Base-by-base conservation (phyloP, 1,140 invertebrate species). In the Meloidogyne floridensis region DNA sequence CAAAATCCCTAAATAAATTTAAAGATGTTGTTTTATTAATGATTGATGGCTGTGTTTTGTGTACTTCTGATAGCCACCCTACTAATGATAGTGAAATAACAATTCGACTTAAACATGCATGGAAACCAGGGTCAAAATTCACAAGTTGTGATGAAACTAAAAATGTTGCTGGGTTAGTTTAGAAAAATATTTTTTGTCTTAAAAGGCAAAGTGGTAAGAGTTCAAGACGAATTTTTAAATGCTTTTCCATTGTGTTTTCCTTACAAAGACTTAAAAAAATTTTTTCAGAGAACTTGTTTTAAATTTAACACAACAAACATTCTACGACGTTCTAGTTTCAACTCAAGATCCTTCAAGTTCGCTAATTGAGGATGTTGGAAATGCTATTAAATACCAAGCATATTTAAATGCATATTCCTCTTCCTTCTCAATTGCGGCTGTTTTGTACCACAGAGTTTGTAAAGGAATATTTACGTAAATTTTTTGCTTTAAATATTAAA, bases 361-460 rank as follows among this genome's bases (percentile, higher is more conserved):
- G 6, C n/a, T 65, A 2, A 65, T 65, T 65, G 59, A 65, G n/a
- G 59, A 65, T 18, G 59, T 65, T n/a, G 59, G 59, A 18, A 65
- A 65, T 65, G 15, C 59, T 65, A 65, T 65, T 65, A 65, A n/a
- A 65, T 65, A 65, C n/a, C 59, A 65, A n/a, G 59, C 59, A 65
- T 65, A n/a, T 65, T 65, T 65, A 65, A 65, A 65, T n/a, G 59
- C 59, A n/a, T 65, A 65, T 65, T 65, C 59, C 15, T 65, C 59
- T 5, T 74, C 72, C 20, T 54, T 74, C 15, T 18, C 72, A 47
- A 74, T 74, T 15, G 43, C 72, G n/a, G 72, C 72, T 47, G 43
- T 74, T 47, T 7, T 54, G 4, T 74, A 74, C 18, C n/a, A 54
- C 7, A 15, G 51, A 47, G 11, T 47, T 74, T 74, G 72, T n/a